Evolutionary conservation across 2,888 invertebrate species (phyloP).

Genomic region (Orthosia cruda): DNA sequence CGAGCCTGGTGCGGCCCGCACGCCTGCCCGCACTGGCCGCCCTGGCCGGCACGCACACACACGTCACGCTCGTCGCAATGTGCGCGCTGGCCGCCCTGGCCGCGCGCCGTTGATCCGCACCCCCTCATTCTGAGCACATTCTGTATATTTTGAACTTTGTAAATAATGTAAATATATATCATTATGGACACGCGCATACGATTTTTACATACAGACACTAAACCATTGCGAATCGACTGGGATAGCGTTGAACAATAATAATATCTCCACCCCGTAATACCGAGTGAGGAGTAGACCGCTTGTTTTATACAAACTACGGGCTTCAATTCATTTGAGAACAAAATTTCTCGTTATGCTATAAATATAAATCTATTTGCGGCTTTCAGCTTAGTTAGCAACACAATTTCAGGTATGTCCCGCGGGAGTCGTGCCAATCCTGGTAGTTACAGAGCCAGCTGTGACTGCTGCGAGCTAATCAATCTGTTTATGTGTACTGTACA

Average conservation of each 20-base stretch:
- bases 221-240: not conserved
- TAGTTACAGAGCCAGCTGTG: not conserved
- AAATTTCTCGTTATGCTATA: not conserved
- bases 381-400: not conserved
- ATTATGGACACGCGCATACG: slow-evolving; percentile 22
- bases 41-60: not conserved
- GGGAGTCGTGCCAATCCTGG: not conserved
- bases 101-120: slow-evolving; percentile 11
- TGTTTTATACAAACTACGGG: not conserved
- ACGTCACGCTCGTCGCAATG: slow-evolving; percentile 7
- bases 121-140: slow-evolving; percentile 5
- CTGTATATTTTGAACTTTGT: slow-evolving; percentile 66
- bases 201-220: not conserved
- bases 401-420: not conserved
- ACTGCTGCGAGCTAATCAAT: too few species aligned
- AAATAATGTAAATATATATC: slow-evolving; percentile 67
- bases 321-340: not conserved
- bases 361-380: not conserved
- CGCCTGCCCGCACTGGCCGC: slow-evolving; percentile 21
- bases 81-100: slow-evolving; percentile 2
- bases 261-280: not conserved
- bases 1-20: not conserved
- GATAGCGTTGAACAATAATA: too few species aligned
- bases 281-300: not conserved
- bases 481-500: too few species aligned